Evolutionary conservation across 2,113 vertebrate species (phyloP).

Genomic region (Epinephelus fuscoguttatus): DNA sequence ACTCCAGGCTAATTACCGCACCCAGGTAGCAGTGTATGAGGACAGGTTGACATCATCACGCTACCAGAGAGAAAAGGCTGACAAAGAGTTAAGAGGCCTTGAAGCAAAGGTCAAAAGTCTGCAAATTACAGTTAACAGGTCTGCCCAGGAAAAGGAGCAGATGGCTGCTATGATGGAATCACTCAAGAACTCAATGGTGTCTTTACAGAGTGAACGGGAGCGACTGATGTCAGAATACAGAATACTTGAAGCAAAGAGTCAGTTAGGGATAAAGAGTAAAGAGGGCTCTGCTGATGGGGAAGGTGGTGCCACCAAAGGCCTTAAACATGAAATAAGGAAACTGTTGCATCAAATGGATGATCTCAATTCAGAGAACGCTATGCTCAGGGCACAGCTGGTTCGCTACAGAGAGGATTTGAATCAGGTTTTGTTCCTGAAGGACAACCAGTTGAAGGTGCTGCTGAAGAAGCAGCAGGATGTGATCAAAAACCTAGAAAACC

Average conservation of each 20-base stretch:
- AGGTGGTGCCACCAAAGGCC: slow-evolving; percentile 74
- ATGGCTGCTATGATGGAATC: slow-evolving; percentile 83
- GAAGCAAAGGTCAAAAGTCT: slow-evolving; percentile 82
- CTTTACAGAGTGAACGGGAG: slow-evolving; percentile 89
- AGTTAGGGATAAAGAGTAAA: slow-evolving; percentile 70
- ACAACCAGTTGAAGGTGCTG: slow-evolving; percentile 90
- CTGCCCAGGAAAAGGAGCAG: slow-evolving; percentile 82
- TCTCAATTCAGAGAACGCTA: slow-evolving; percentile 92
- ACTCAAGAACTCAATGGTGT: slow-evolving; percentile 87
- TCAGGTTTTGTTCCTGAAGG: slow-evolving; percentile 91
- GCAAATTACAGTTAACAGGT: slow-evolving; percentile 77
- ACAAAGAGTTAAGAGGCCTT: slow-evolving; percentile 75
- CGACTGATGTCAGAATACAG: slow-evolving; percentile 82
- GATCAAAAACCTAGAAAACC: slow-evolving; percentile 87
- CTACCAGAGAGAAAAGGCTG: slow-evolving; percentile 76
- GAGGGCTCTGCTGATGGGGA: slow-evolving; percentile 77
- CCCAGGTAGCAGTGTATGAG: slow-evolving; percentile 84
- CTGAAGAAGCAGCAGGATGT: slow-evolving; percentile 89
- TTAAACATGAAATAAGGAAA: slow-evolving; percentile 86
- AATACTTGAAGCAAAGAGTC: slow-evolving; percentile 81
- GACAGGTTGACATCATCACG: slow-evolving; percentile 80
- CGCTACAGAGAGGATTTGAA: slow-evolving; percentile 92
- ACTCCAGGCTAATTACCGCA: slow-evolving; percentile 84
- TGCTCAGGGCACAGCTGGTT: slow-evolving; percentile 90
- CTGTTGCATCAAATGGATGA: slow-evolving; percentile 89